Evolutionary conservation across 1,140 invertebrate genomes (phyloP), one percentile per base, ranked within the genome.

Genomic region (Bombus impatiens): DNA sequence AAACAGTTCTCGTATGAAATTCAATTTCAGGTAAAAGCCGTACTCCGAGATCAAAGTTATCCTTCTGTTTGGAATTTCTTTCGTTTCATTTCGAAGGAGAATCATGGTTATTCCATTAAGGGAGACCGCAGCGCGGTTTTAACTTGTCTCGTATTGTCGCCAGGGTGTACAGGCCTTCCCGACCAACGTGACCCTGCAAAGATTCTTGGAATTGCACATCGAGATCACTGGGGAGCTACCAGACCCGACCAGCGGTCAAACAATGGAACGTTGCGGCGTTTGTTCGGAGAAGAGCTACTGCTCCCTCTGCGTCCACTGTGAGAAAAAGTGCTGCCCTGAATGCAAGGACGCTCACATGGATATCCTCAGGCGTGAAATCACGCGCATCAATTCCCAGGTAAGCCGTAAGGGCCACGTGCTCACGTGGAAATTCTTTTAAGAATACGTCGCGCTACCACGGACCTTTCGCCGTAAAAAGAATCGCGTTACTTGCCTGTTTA

Each of bases 271-370:
- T 86, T 98, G 97, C 92, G 97, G 97, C 84, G 98, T 99, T 15
- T 99, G 99, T 95, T 98, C 98, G 72, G 98, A 99, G 95, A 99
- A 99, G 94, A 97, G 98, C 53, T 98, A 99, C 93, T 97, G 98
- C 88, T 97, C 96, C 42, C 95, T 97, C 57, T 99, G 99, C 95
- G 97, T 97, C 32, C 99, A 99, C 95, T 99, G 99, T 95, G 98
- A 99, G 95, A 97, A 99, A 96, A 97, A 99, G 97, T 97, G 98
- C 93, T 97, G 99, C 96, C 96, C 97, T 93, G 96, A 98, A 95
- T 97, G 99, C 96, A 98, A 99, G 95, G 97, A 98, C 79, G 98
- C 98, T 32, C 99, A 99, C 94, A 98, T 99, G 97, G 98, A 99
- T 93, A 99, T 99, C 76, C 95, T 99, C 25, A 96, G 98, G 82